Base-by-base conservation (phyloP, 1,140 invertebrate species). In the Magallana ariakensis region DNA sequence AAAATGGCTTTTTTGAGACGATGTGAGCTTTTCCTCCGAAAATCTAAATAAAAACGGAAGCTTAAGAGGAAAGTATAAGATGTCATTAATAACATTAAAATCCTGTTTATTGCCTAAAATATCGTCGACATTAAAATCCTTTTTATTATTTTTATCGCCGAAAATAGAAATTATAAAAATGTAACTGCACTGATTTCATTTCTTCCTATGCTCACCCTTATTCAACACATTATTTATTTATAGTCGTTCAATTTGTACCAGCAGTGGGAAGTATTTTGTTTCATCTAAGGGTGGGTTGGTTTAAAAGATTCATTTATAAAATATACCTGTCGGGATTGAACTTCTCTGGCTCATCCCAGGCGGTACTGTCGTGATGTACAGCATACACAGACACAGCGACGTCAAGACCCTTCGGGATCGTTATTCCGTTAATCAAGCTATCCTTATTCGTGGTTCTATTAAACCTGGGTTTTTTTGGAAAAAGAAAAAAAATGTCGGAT, bases 341-440 rank as follows among this genome's bases (percentile, higher is more conserved):
- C 58, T 88, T 91, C n/a, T 95, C 92, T 9, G 95, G 95, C 7
- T 95, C 92, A 22, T 90, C 89, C 94, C 94, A 95, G 84, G 92
- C 92, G 53, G 94, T 92, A 9, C 92, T 92, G 88, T 95, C 93
- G 54, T 91, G 90, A 80, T 96, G 96, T 16, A 96, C 93, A 0
- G 95, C 95, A 87, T 95, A 96, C 5, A 95, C 92, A 0, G 96
- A 95, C 57, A 96, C 92, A 57, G 91, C 91, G 2, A 96, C 70
- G 2, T 91, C 89, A 54, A 89, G 90, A 16, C 91, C 91, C 62
- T 92, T 91, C 0, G 82, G 87, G 11, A 96, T 90, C 7, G 81
- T 86, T 19, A 92, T 90, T 0, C 93, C 92, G 16, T 94, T 92
- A 15, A 95, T 90, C 66, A 92, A 84, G n/a, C 81, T 87, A 22